Percentiles rank a stretch among this genome's conserved stretches.
Evolutionary conservation across 2,888 invertebrate genomes (phyloP).

Genomic region (Lasioglossum pauxillum): DNA sequence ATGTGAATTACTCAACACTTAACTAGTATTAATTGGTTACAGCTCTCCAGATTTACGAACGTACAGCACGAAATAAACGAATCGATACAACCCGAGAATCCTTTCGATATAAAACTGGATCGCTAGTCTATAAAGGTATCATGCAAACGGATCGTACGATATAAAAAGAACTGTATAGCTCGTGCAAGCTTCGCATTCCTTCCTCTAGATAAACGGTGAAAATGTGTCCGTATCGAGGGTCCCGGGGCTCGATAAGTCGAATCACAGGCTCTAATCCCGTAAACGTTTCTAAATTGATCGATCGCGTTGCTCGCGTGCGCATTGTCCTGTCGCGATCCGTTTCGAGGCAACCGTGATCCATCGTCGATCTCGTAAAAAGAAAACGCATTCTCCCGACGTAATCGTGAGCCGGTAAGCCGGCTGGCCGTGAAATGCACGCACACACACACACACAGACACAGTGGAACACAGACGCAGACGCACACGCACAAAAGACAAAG

Average conservation of each 20-base stretch:
- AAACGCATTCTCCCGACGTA: neutral
- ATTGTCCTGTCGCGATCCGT: conserved; percentile 19
- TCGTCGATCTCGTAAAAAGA: conserved; percentile 20
- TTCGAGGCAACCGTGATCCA: conserved; percentile 17
- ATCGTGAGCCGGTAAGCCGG: neutral
- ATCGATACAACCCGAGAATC: neutral
- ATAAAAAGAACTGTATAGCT: neutral
- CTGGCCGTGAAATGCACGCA: conserved; percentile 1
- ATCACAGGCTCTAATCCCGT: neutral
- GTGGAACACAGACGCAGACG: neutral
- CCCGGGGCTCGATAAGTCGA: neutral
- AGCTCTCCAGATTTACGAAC: neutral
- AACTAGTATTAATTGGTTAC: neutral
- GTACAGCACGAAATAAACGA: neutral
- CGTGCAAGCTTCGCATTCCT: neutral
- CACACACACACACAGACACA: neutral
- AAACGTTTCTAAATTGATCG: conserved; percentile 13
- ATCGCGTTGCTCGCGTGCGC: conserved; percentile 19
- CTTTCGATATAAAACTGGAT: neutral
- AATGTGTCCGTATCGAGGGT: neutral
- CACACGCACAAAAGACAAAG: neutral
- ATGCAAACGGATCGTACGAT: neutral
- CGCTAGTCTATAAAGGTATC: neutral
- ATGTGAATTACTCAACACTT: neutral
- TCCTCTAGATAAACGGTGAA: neutral